phyloP scores from a whole-genome alignment of 2,113 vertebrate species.

The mouse (Mus musculus) region GRCm39 chr15:91758001-91758500 shows the following conservation, averaged over 20 bases:
- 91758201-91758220: neutral
- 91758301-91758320: neutral
- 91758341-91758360: neutral
- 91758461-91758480: slow-evolving; percentile 34
- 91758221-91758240: neutral
- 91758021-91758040: no score
- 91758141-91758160: no score
- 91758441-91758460: slow-evolving; percentile 17
- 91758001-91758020: no score
- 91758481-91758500: slow-evolving; percentile 44
- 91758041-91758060: no score
- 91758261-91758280: neutral
- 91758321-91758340: neutral
- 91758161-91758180: neutral
- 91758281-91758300: no score
- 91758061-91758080: no score
- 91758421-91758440: neutral
- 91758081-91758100: no score
- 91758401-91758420: neutral
- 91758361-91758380: neutral
- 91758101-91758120: no score
- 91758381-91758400: neutral
- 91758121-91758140: no score
- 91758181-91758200: neutral
- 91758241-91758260: no score